These are phyloP conservation scores for Pelodytes ibericus DNA, from an alignment of 2,797 vertebrate genomes.

Conservation along the genomic window DNA sequence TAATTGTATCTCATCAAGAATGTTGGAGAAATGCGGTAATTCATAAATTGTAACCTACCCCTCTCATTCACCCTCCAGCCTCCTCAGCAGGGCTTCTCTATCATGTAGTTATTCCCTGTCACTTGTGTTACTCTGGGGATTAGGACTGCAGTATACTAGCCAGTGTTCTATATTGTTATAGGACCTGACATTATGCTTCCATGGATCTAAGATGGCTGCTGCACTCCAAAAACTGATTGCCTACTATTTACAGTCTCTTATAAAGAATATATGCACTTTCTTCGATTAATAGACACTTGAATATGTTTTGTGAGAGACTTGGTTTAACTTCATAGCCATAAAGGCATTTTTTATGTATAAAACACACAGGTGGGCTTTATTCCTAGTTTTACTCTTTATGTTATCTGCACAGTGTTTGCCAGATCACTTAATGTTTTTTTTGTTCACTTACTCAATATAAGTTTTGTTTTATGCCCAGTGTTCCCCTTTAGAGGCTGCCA, in stretches of 20 bases:
- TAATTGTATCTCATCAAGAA: conserved; percentile 57
- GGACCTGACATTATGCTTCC: no score
- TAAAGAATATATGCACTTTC: no score
- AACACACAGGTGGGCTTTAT: no score
- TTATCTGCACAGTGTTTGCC: neutral
- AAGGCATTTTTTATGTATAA: no score
- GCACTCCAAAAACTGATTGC: no score
- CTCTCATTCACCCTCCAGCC: conserved; percentile 37
- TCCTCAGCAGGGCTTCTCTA: conserved; percentile 40
- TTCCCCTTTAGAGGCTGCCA: neutral
- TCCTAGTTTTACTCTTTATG: neutral
- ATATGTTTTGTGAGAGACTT: neutral
- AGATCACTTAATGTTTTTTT: neutral
- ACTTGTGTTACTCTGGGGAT: conserved; percentile 14
- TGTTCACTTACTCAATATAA: neutral
- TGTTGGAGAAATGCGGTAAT: conserved; percentile 56
- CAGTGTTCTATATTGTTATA: no score
- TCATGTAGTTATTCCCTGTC: neutral
- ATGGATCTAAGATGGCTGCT: no score
- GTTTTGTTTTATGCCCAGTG: neutral
- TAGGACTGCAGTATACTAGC: no score
- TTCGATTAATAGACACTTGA: neutral
- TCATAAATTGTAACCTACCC: conserved; percentile 55
- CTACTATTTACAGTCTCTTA: no score
- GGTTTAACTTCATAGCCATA: neutral